Conservation (phyloP, 2,888 invertebrate species). For the Eulithis prunata region DNA sequence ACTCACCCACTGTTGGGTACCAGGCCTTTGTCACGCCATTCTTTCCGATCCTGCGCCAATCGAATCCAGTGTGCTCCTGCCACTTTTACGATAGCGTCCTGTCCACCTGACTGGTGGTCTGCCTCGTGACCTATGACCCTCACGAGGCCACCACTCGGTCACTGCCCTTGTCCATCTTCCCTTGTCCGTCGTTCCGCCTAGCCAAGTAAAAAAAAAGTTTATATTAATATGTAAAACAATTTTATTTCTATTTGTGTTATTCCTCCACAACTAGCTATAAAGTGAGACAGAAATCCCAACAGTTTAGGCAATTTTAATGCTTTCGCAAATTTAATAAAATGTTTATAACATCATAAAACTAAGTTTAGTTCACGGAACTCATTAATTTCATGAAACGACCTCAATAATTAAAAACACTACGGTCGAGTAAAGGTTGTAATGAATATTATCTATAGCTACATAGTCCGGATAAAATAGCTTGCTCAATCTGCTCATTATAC, state of each 20-base stretch:
- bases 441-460: slow-evolving; percentile 54
- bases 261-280: neutral
- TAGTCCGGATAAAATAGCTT: slow-evolving; percentile 5
- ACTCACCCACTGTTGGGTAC: no score
- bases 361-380: slow-evolving; percentile 47
- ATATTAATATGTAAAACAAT: neutral
- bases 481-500: neutral
- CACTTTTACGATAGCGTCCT: no score
- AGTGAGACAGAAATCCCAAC: slow-evolving; percentile 16
- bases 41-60: no score
- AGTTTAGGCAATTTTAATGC: slow-evolving; percentile 37
- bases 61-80: no score
- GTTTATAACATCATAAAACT: slow-evolving; percentile 41
- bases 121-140: no score
- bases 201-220: no score
- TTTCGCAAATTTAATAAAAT: slow-evolving; percentile 43
- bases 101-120: no score
- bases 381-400: slow-evolving; percentile 61
- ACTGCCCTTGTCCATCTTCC: no score
- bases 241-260: neutral
- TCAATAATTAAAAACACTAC: slow-evolving; percentile 74
- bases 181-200: no score
- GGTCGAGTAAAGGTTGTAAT: slow-evolving; percentile 62
- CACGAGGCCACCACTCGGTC: no score
- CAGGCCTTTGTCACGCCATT: no score